Conservation (phyloP, 2,888 invertebrate genomes). For the Stictocephala bisonia region DNA sequence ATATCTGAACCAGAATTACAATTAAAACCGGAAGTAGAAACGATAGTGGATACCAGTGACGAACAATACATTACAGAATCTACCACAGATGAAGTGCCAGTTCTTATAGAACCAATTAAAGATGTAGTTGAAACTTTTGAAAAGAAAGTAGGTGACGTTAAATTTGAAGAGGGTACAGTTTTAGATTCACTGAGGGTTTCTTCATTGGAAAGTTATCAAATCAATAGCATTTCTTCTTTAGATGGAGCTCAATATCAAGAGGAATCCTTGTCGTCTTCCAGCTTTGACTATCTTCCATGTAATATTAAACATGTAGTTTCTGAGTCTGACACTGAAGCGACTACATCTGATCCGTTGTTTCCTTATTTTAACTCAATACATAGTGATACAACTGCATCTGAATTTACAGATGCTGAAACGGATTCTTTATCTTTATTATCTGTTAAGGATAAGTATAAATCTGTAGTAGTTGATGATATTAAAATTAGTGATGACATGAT, state of each 20-base stretch:
- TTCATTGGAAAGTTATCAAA: constrained; percentile 4
- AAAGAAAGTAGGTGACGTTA: background rate
- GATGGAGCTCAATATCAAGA: too few species aligned
- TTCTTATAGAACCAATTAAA: background rate
- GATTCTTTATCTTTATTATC: constrained; percentile 56
- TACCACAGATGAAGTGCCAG: background rate
- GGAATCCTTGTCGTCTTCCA: too few species aligned
- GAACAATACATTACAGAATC: too few species aligned
- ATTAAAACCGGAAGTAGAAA: background rate
- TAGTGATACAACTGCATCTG: constrained; percentile 47
- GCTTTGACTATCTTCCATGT: too few species aligned
- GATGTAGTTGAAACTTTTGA: background rate
- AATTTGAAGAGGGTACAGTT: constrained; percentile 3
- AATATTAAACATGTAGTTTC: too few species aligned
- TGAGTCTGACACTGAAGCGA: constrained; percentile 44
- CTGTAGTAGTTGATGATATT: constrained; percentile 62
- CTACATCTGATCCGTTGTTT: constrained; percentile 36
- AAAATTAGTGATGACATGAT: constrained; percentile 65
- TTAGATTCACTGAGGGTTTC: background rate
- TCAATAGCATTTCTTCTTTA: background rate
- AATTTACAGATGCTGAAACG: constrained; percentile 56
- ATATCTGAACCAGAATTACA: background rate
- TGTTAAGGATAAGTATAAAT: constrained; percentile 9
- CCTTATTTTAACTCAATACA: constrained; percentile 17
- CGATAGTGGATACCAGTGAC: too few species aligned